phyloP scores from a whole-genome alignment of 1,140 invertebrate genomes.

The Olivierus martensii region DNA sequence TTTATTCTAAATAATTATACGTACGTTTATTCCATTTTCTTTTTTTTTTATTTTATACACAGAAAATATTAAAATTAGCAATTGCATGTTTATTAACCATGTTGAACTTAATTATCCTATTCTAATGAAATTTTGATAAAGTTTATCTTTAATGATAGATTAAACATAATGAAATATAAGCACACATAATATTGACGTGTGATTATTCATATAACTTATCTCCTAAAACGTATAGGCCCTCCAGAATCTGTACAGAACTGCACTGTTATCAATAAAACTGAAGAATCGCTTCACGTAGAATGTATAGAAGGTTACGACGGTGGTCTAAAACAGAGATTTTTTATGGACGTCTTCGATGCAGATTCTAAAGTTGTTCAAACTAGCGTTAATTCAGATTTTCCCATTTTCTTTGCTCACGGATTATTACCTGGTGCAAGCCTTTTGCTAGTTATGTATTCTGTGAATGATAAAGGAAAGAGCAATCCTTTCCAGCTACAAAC shows the following conservation, averaged over 20 bases:
- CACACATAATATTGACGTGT: too few species aligned
- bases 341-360: constrained; percentile 55
- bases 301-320: constrained; percentile 73
- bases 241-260: constrained; percentile 69
- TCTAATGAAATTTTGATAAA: too few species aligned
- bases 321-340: constrained; percentile 62
- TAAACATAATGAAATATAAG: too few species aligned
- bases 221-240: constrained; percentile 40
- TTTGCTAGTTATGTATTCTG: constrained; percentile 64
- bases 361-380: constrained; percentile 35
- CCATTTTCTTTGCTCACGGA: constrained; percentile 42
- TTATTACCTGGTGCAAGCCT: constrained; percentile 55
- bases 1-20: too few species aligned
- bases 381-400: constrained; percentile 38
- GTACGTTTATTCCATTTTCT: too few species aligned
- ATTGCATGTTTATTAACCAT: too few species aligned
- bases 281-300: constrained; percentile 59
- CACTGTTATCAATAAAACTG: constrained; percentile 72
- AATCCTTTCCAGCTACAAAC: constrained; percentile 64
- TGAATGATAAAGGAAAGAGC: constrained; percentile 73
- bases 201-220: too few species aligned
- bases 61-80: too few species aligned
- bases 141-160: too few species aligned
- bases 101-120: too few species aligned
- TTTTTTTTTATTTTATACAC: too few species aligned